Evolutionary conservation across 2,888 invertebrate genomes (phyloP).

Genomic region (Cheilosia urbana): DNA sequence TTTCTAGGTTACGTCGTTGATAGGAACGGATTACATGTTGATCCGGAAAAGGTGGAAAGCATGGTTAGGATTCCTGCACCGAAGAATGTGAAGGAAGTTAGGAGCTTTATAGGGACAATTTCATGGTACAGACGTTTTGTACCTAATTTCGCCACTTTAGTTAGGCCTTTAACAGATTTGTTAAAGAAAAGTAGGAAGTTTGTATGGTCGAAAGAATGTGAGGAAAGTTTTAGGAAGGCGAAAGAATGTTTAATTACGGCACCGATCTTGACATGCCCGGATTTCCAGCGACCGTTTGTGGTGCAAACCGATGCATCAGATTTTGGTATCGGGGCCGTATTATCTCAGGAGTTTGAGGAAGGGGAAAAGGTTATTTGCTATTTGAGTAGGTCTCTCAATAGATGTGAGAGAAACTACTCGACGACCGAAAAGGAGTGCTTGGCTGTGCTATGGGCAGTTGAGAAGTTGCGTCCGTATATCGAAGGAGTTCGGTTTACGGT

Average conservation of each 20-base stretch:
- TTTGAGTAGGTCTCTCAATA: no score
- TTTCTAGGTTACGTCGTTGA: neutral
- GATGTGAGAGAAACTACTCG: no score
- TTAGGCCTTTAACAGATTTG: slow-evolving; percentile 10
- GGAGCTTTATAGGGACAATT: slow-evolving; percentile 25
- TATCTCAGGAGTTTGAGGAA: no score
- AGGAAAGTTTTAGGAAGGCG: slow-evolving; percentile 7
- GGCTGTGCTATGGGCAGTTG: neutral
- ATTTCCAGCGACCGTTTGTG: no score
- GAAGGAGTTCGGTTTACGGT: slow-evolving; percentile 5
- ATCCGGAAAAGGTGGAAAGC: slow-evolving; percentile 11
- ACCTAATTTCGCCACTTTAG: neutral
- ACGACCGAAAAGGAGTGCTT: no score
- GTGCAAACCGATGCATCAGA: no score
- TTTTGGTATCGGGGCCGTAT: no score
- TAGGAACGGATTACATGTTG: no score
- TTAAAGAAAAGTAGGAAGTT: slow-evolving; percentile 14
- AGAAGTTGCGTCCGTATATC: neutral
- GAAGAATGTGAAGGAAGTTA: slow-evolving; percentile 29
- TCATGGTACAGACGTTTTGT: no score
- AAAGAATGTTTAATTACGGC: slow-evolving; percentile 16
- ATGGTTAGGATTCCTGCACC: slow-evolving; percentile 25
- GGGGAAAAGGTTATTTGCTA: no score
- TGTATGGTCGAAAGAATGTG: slow-evolving; percentile 17
- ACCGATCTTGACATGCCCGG: no score